These are phyloP conservation scores for Cebidichthys violaceus DNA, from an alignment of 2,113 vertebrate species.

Conservation along the genomic window DNA sequence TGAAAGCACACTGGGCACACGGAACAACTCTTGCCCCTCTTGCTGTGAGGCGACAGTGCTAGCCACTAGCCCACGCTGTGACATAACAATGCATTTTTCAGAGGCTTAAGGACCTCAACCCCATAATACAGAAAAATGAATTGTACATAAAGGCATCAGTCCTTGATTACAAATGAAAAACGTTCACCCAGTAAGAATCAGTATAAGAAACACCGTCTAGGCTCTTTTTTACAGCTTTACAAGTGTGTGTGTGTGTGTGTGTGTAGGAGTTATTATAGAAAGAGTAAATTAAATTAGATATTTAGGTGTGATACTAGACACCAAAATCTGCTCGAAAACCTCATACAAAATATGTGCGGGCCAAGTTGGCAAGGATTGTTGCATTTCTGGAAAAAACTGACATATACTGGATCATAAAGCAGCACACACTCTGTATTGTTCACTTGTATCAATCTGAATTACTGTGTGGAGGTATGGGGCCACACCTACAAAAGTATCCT, in stretches of 20 bases:
- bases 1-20: background rate
- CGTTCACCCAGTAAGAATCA: background rate
- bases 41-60: too few species aligned
- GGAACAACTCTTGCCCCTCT: background rate
- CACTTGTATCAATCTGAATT: background rate
- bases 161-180: background rate
- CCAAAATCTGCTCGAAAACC: too few species aligned
- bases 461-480: background rate
- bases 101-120: background rate
- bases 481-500: background rate
- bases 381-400: background rate
- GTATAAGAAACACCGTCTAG: background rate
- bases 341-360: too few species aligned
- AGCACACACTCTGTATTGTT: background rate
- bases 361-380: background rate
- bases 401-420: background rate
- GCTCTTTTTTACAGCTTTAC: too few species aligned
- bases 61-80: background rate
- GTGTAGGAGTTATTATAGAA: background rate
- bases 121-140: background rate
- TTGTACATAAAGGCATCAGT: background rate
- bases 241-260: background rate
- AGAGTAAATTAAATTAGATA: background rate
- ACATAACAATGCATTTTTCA: background rate
- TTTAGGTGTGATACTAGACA: background rate